Evolutionary conservation across 2,797 vertebrate genomes (phyloP).

Genomic region (Microctenopoma stevenorrisi): DNA sequence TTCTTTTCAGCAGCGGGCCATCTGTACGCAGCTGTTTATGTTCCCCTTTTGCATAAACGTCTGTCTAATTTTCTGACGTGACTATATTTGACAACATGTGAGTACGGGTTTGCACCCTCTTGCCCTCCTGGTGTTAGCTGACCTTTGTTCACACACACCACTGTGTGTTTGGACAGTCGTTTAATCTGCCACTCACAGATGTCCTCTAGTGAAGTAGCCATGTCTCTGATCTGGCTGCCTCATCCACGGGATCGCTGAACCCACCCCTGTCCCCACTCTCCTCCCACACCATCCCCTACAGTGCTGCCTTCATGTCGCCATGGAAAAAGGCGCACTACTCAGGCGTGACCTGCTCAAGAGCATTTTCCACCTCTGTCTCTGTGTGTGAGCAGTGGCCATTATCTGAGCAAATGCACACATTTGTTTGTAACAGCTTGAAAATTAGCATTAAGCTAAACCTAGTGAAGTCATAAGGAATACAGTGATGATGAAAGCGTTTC

Average conservation of each 20-base stretch:
- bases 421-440: constrained; percentile 45
- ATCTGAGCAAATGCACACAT: constrained; percentile 32
- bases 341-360: constrained; percentile 80
- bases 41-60: not conserved
- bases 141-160: constrained; percentile 72
- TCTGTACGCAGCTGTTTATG: not conserved
- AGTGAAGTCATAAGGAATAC: not conserved
- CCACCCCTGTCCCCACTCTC: constrained; percentile 84
- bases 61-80: constrained; percentile 14
- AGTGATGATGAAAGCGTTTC: not conserved
- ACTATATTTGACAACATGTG: constrained; percentile 32
- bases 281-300: constrained; percentile 71
- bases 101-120: constrained; percentile 37
- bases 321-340: constrained; percentile 81
- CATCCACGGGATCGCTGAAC: constrained; percentile 65
- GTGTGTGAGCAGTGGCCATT: constrained; percentile 24
- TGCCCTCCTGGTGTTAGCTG: constrained; percentile 56
- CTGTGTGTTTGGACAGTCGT: constrained; percentile 73
- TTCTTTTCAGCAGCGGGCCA: constrained; percentile 11
- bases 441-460: constrained; percentile 14
- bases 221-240: constrained; percentile 78
- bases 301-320: constrained; percentile 65
- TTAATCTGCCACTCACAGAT: constrained; percentile 79
- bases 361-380: constrained; percentile 78
- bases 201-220: constrained; percentile 72